Conservation (phyloP, 2,888 invertebrate species). For the Hartigia nigra region DNA sequence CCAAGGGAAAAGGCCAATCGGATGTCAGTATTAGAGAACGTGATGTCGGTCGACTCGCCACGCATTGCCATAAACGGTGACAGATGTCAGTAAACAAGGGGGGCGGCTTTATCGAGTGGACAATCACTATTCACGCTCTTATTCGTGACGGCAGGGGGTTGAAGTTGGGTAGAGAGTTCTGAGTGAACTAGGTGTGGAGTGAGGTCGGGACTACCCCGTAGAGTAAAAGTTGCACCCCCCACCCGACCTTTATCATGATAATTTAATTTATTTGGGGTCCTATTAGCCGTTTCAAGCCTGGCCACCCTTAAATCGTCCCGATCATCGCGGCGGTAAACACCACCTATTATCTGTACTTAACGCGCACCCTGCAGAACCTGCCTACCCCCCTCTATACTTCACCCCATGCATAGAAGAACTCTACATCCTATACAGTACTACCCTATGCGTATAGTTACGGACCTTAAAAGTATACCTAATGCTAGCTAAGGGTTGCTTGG, state of each 20-base stretch:
- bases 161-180: neutral
- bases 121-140: conserved; percentile 57
- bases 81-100: conserved; percentile 64
- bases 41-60: conserved; percentile 1
- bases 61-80: conserved; percentile 54
- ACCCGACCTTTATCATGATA: conserved; percentile 60
- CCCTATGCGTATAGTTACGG: neutral
- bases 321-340: conserved; percentile 60
- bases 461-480: neutral
- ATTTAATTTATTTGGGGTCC: conserved; percentile 63
- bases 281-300: conserved; percentile 58
- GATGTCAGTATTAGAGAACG: neutral
- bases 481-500: neutral
- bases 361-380: conserved; percentile 25
- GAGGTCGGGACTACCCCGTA: neutral
- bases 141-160: conserved; percentile 8
- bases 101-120: conserved; percentile 61
- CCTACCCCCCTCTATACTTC: neutral
- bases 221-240: conserved; percentile 9
- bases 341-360: conserved; percentile 59
- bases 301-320: conserved; percentile 54
- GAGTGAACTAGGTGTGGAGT: neutral
- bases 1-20: conserved; percentile 12
- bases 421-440: neutral
- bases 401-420: neutral